Percentiles rank a stretch among this genome's conserved stretches.
Evolutionary conservation across 2,888 invertebrate species (phyloP).

Genomic region (Zele albiditarsus): DNA sequence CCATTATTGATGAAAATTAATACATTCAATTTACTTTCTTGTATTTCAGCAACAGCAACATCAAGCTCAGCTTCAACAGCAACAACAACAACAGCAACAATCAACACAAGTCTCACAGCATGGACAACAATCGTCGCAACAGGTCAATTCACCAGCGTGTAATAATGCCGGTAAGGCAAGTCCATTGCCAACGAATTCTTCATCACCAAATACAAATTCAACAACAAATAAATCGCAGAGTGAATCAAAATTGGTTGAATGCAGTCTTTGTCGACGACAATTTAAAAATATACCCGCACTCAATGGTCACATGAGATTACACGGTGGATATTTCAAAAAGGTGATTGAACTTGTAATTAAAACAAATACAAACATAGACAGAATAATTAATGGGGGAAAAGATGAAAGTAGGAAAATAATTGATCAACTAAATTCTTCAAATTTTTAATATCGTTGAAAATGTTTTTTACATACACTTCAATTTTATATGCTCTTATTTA

Average conservation of each 20-base stretch:
- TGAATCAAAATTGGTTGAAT: slow-evolving; percentile 92
- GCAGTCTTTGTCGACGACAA: slow-evolving; percentile 94
- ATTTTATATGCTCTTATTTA: not conserved
- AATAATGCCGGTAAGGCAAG: slow-evolving; percentile 66
- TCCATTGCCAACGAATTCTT: slow-evolving; percentile 64
- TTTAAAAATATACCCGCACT: slow-evolving; percentile 98
- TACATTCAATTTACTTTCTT: not conserved
- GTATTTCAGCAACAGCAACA: slow-evolving; percentile 4
- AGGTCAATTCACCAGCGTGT: slow-evolving; percentile 67
- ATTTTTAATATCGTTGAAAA: not conserved
- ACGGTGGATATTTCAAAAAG: slow-evolving; percentile 98
- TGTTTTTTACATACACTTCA: not conserved
- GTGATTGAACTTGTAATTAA: slow-evolving; percentile 70
- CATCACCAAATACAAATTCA: slow-evolving; percentile 67
- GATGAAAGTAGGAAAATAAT: not conserved
- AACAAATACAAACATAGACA: slow-evolving; percentile 15
- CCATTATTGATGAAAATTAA: not conserved
- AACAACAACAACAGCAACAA: slow-evolving; percentile 58
- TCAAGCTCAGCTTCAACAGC: slow-evolving; percentile 58
- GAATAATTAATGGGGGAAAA: not conserved
- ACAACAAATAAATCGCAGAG: slow-evolving; percentile 73
- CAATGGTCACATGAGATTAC: slow-evolving; percentile 98
- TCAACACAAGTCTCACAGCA: slow-evolving; percentile 59
- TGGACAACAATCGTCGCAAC: slow-evolving; percentile 61
- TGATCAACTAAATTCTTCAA: not conserved